Percentiles rank a stretch among this genome's conserved stretches.
phyloP scores from a whole-genome alignment of 2,113 vertebrate genomes.

The Argyrosomus japonicus region DNA sequence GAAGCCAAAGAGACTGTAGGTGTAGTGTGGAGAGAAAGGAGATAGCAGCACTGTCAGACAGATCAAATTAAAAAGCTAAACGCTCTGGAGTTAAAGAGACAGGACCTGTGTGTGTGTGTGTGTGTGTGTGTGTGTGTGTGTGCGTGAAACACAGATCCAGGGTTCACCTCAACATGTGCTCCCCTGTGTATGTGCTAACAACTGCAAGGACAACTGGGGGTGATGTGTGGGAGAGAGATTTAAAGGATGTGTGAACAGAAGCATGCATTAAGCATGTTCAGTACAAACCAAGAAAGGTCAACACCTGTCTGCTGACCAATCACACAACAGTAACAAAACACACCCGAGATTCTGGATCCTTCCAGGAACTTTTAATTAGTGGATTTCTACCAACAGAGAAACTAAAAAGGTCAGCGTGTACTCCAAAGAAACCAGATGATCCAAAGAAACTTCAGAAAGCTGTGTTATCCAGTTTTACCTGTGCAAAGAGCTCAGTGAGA shows the following conservation, averaged over 20 bases:
- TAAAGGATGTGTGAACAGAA: neutral
- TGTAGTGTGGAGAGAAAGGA: conserved; percentile 14
- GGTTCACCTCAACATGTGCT: conserved; percentile 23
- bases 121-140: conserved; percentile 2
- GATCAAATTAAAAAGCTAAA: conserved; percentile 43
- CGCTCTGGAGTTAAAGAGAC: conserved; percentile 17
- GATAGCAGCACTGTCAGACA: conserved; percentile 11
- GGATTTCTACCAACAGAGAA: neutral
- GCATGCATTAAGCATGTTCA: neutral
- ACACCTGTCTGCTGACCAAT: conserved; percentile 7
- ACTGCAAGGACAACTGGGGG: neutral
- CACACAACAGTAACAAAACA: neutral
- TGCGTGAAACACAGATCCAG: neutral
- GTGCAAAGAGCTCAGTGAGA: conserved; percentile 92
- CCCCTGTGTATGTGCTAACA: conserved; percentile 2
- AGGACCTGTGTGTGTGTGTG: conserved; percentile 11
- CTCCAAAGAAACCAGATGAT: neutral
- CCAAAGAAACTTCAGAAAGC: neutral
- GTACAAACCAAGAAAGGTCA: neutral
- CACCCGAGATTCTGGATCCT: conserved; percentile 4
- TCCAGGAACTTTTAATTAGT: neutral
- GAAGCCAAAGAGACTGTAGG: conserved; percentile 26
- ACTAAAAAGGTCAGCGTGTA: neutral
- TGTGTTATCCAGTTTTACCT: conserved; percentile 82
- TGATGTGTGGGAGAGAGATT: neutral